Evolutionary conservation across 92 coral and sea anemone genomes (phyloP).

Genomic region (Hydrozoanthus gracilis): DNA sequence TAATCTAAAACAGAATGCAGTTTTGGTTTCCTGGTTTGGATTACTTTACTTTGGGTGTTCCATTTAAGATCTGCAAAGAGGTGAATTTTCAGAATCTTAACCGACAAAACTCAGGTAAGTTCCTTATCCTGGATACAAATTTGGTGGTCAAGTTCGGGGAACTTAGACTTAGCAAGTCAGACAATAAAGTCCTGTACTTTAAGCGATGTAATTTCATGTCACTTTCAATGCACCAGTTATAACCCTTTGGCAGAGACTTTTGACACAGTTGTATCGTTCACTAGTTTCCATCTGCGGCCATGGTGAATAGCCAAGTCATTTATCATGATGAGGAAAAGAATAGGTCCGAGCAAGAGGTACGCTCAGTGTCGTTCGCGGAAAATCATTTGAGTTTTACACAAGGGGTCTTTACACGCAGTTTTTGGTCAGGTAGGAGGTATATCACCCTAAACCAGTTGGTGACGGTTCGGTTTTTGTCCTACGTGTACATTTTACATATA

Average conservation of each 20-base stretch:
- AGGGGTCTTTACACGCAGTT: slow-evolving; percentile 4
- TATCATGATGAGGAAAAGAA: slow-evolving; percentile 6
- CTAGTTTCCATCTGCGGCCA: not conserved
- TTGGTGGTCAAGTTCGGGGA: not conserved
- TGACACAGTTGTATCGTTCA: slow-evolving; percentile 3
- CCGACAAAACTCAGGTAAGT: not conserved
- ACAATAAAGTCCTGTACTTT: slow-evolving; percentile 41
- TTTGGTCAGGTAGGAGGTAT: not conserved
- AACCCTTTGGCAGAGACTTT: not conserved
- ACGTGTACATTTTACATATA: not conserved
- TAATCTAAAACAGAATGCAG: too few species aligned
- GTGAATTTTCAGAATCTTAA: not conserved
- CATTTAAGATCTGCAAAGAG: slow-evolving; percentile 40
- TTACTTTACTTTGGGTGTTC: slow-evolving; percentile 22
- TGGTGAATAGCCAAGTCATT: not conserved
- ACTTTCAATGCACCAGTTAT: slow-evolving; percentile 20
- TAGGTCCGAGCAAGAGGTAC: too few species aligned
- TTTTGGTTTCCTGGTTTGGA: too few species aligned
- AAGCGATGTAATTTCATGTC: not conserved
- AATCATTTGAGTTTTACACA: not conserved
- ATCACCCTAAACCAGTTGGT: not conserved
- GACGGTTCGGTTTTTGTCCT: not conserved
- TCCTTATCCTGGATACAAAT: not conserved
- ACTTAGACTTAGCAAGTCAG: not conserved
- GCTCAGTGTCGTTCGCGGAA: not conserved